Evolutionary conservation across 2,113 vertebrate species (phyloP).

Genomic region (Sminthopsis crassicaudata): DNA sequence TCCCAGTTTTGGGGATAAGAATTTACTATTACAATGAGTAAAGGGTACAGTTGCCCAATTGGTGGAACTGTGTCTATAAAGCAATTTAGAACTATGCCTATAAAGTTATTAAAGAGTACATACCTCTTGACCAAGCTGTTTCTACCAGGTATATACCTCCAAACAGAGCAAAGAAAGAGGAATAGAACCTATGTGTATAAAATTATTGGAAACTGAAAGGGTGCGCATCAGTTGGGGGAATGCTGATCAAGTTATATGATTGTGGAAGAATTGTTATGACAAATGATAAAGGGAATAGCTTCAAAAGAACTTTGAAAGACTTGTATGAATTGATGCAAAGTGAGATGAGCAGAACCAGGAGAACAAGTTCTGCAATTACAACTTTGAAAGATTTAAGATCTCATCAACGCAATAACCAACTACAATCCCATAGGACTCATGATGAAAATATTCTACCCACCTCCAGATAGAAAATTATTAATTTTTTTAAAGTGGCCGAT

Average conservation of each 20-base stretch:
- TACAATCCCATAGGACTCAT: not conserved
- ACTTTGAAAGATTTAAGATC: not conserved
- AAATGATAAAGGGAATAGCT: not conserved
- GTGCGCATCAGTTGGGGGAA: not conserved
- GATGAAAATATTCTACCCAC: not conserved
- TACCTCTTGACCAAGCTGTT: too few relatives aligned
- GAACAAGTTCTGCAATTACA: not conserved
- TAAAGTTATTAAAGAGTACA: too few relatives aligned
- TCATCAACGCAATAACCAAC: not conserved
- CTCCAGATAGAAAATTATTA: not conserved
- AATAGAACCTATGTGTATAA: not conserved
- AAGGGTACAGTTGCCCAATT: too few relatives aligned
- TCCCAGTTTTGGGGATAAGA: too few relatives aligned
- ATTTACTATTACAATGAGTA: too few relatives aligned
- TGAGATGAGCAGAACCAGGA: not conserved
- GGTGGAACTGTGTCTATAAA: too few relatives aligned
- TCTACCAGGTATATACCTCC: too few relatives aligned
- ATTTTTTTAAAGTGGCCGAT: not conserved
- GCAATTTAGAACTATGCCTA: too few relatives aligned
- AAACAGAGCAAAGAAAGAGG: not conserved
- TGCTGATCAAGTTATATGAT: not conserved
- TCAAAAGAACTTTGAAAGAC: not conserved
- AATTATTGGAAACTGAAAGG: not conserved
- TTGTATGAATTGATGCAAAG: not conserved
- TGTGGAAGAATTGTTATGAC: not conserved